Base-by-base conservation (phyloP, 1,140 invertebrate genomes). In the Aradophagus sp. region DNA sequence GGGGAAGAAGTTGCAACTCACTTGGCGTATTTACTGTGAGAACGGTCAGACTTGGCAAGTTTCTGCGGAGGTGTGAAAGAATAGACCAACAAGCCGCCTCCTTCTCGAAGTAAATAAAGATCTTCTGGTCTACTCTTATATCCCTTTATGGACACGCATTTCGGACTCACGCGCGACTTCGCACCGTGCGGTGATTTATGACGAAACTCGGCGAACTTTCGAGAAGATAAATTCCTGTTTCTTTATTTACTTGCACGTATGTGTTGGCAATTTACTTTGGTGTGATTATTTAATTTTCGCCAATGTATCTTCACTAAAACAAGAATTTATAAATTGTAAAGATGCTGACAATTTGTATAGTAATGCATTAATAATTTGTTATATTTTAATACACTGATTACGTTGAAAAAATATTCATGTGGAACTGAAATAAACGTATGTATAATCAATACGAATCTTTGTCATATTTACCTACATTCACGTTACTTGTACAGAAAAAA, bases 11-110 rank as follows among this genome's bases (percentile, higher is more conserved):
- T 84, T 84, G 84, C 84, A 85, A 84, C 83, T 85, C 84, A 85
- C 83, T 80, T 76, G 73, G 77, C 63, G 75, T 84, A 85, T 85
- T 85, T 85, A 85, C 78, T 81, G 83, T 85, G 83, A 82, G 84
- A 84, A 85, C 80, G 83, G 82, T 83, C 84, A 83, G 83, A 63
- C 70, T 73, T 67, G 70, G 62, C 48, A 73, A 67, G 62, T 73
- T 72, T 67, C 56, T 44, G 38, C 44, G 63, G 56, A 67, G 70
- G 70, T 73, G 70, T 73, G 58, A 73, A 73, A 73, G 62, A 62
- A 67, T 67, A 34, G 70, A 62, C 69, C 62, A 73, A 73, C 62
- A 62, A 48, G 15, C 56, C 56, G 62, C 56, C 58, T 61, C 62
- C 52, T 66, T 55, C 50, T 50, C 58, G 66, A 66, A 67, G 75